Evolutionary conservation across 2,797 vertebrate genomes (phyloP).

Genomic region (Crocodylus rhombifer): DNA sequence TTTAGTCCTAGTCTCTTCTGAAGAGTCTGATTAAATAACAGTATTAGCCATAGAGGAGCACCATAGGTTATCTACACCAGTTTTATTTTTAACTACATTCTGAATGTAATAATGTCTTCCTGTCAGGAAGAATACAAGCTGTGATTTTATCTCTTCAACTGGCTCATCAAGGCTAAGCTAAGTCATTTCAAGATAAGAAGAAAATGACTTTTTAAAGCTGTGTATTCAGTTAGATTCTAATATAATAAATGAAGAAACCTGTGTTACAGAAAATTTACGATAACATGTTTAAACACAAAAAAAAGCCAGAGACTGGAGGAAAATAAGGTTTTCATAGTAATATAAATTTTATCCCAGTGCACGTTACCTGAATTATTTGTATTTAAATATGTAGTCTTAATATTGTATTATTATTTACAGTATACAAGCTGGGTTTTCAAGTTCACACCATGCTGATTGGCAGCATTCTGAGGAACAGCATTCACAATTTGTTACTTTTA

Average conservation of each 20-base stretch:
- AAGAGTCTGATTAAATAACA: neutral
- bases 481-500: neutral
- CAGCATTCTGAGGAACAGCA: neutral
- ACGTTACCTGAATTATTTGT: neutral
- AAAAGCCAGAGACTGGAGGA: neutral
- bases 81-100: neutral
- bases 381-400: neutral
- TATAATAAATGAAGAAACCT: neutral
- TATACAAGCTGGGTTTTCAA: neutral
- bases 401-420: neutral
- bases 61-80: neutral
- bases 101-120: neutral
- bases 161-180: neutral
- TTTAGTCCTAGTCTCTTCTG: neutral
- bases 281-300: neutral
- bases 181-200: neutral
- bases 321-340: neutral
- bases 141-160: neutral
- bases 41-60: neutral
- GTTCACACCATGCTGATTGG: neutral
- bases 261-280: neutral
- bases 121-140: neutral
- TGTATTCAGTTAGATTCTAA: neutral
- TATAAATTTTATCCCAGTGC: neutral
- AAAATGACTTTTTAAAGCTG: neutral